phyloP scores from a whole-genome alignment of 2,797 vertebrate species.

The Hyperoplus lanceolatus region DNA sequence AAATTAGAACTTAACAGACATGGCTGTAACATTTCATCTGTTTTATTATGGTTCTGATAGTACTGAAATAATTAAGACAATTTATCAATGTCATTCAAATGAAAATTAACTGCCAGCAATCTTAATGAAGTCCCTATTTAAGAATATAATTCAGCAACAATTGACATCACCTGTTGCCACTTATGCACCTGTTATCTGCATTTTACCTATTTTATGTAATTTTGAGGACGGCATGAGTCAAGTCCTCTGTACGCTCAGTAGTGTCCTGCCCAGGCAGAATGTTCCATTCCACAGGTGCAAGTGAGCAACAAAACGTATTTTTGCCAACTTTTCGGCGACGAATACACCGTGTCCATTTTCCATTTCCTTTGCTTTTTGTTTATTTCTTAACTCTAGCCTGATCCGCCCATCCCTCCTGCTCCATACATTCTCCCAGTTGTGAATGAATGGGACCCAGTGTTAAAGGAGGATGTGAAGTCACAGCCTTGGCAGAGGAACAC shows the following conservation, averaged over 20 bases:
- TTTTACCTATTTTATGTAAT: background rate
- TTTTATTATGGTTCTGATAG: background rate
- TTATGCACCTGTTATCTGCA: too few relatives aligned
- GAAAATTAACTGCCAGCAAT: background rate
- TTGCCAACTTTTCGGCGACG: constrained; percentile 35
- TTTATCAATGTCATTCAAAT: background rate
- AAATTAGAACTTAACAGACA: background rate
- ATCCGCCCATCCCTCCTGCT: constrained; percentile 44
- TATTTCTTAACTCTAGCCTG: constrained; percentile 40
- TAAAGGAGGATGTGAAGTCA: constrained; percentile 77
- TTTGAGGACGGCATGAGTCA: background rate
- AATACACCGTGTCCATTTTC: constrained; percentile 38
- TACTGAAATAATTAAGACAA: background rate
- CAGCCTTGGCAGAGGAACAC: constrained; percentile 64
- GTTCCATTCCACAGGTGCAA: constrained; percentile 43
- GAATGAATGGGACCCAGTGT: constrained; percentile 70
- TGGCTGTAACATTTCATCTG: background rate
- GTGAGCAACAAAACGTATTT: constrained; percentile 27
- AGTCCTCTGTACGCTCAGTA: background rate
- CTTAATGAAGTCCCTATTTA: background rate
- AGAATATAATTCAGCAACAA: background rate
- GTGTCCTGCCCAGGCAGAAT: background rate
- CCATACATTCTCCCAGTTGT: constrained; percentile 48
- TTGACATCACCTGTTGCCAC: background rate
- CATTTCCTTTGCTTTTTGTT: constrained; percentile 30